Evolutionary conservation across 2,113 vertebrate genomes (phyloP).

Genomic region (Ardeotis arabs): DNA sequence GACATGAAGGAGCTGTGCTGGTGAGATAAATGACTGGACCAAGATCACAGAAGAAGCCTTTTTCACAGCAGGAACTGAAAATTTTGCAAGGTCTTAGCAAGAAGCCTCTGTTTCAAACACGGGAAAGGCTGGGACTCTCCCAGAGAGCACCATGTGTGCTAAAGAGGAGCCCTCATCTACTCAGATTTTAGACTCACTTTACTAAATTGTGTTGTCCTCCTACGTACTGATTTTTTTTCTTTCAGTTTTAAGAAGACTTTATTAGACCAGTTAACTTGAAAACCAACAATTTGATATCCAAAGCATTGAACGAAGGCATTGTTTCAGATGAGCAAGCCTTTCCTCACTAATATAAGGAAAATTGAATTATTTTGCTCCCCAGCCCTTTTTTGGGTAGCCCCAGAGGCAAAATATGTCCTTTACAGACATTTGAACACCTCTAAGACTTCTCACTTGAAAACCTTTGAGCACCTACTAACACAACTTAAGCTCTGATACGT

Average conservation of each 20-base stretch:
- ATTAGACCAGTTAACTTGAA: background rate
- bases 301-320: background rate
- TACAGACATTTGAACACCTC: background rate
- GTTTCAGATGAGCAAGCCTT: background rate
- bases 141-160: background rate
- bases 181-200: background rate
- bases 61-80: background rate
- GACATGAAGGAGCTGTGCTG: background rate
- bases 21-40: background rate
- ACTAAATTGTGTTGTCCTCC: background rate
- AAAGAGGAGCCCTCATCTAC: background rate
- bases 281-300: background rate
- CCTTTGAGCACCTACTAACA: background rate
- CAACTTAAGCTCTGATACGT: background rate
- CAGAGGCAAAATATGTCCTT: background rate
- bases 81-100: background rate
- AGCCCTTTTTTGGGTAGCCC: background rate
- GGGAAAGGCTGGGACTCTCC: background rate
- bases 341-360: background rate
- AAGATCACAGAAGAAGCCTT: background rate
- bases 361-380: background rate
- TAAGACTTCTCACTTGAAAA: background rate
- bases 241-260: background rate
- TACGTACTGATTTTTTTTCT: rapidly evolving
- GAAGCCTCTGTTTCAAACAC: background rate